phyloP scores from a whole-genome alignment of 2,113 vertebrate genomes.

The Ophthalmolycus amberensis region DNA sequence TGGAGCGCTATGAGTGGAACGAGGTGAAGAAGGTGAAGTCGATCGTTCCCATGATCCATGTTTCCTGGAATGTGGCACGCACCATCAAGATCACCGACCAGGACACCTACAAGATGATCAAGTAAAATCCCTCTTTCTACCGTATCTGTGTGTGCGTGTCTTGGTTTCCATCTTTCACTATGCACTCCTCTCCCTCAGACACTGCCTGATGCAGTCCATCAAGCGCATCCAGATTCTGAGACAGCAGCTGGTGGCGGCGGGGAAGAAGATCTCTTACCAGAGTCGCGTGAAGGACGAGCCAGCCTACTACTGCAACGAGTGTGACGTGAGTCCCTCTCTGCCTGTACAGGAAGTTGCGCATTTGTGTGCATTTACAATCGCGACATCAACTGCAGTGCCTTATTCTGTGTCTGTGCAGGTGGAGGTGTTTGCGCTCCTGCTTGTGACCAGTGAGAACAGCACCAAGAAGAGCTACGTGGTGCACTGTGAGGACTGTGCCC shows the following conservation, averaged over 20 bases:
- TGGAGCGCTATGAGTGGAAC: constrained; percentile 95
- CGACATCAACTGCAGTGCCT: neutral
- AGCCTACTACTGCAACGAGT: constrained; percentile 95
- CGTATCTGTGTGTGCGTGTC: neutral
- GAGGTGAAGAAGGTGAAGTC: constrained; percentile 94
- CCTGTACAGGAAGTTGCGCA: neutral
- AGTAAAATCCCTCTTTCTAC: constrained; percentile 79
- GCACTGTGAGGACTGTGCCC: constrained; percentile 93
- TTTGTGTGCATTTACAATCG: neutral
- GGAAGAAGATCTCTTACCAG: constrained; percentile 94
- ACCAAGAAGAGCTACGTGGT: constrained; percentile 91
- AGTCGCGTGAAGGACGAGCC: constrained; percentile 92
- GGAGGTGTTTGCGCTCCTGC: constrained; percentile 92
- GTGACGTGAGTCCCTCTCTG: constrained; percentile 85
- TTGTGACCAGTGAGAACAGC: constrained; percentile 91
- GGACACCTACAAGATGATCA: constrained; percentile 91
- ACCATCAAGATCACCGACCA: constrained; percentile 90
- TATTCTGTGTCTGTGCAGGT: constrained; percentile 79
- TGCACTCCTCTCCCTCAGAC: constrained; percentile 72
- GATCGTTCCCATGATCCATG: constrained; percentile 96
- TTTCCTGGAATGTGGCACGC: constrained; percentile 93
- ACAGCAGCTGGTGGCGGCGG: constrained; percentile 86
- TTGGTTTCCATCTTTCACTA: neutral
- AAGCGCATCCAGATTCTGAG: constrained; percentile 92
- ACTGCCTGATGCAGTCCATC: constrained; percentile 93